phyloP scores from a whole-genome alignment of 1,140 invertebrate genomes.

The Whitmania pigra region DNA sequence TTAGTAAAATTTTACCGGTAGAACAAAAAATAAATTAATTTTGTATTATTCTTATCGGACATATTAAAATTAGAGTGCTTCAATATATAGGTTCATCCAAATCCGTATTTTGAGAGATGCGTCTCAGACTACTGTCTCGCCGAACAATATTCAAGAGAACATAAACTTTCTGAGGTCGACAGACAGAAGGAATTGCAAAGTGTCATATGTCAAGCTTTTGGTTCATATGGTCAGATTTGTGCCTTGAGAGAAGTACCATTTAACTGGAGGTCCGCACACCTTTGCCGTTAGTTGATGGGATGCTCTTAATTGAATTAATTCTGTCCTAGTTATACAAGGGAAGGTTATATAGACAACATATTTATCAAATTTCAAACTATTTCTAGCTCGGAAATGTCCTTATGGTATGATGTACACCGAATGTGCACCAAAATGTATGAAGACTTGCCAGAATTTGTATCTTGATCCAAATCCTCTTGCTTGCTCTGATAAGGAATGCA shows the following conservation, averaged over 20 bases:
- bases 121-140: slow-evolving; percentile 20
- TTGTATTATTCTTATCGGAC: no score
- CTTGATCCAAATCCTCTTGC: slow-evolving; percentile 2
- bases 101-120: slow-evolving; percentile 16
- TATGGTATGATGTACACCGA: slow-evolving; percentile 19
- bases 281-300: slow-evolving; percentile 9
- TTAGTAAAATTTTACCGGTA: background rate
- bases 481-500: slow-evolving; percentile 18
- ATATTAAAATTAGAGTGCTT: no score
- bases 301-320: no score
- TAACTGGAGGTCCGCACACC: background rate
- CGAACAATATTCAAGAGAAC: background rate
- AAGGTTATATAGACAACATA: no score
- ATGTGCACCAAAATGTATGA: slow-evolving; percentile 20
- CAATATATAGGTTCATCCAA: slow-evolving; percentile 5
- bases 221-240: slow-evolving; percentile 14
- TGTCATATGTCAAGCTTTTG: background rate
- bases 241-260: slow-evolving; percentile 7
- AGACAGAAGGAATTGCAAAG: slow-evolving; percentile 5
- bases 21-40: background rate
- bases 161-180: background rate
- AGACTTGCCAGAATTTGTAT: slow-evolving; percentile 19
- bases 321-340: no score
- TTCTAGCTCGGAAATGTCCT: slow-evolving; percentile 20
- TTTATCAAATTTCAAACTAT: no score